Conservation (phyloP, 2,797 vertebrate species). For the Ataeniobius toweri region DNA sequence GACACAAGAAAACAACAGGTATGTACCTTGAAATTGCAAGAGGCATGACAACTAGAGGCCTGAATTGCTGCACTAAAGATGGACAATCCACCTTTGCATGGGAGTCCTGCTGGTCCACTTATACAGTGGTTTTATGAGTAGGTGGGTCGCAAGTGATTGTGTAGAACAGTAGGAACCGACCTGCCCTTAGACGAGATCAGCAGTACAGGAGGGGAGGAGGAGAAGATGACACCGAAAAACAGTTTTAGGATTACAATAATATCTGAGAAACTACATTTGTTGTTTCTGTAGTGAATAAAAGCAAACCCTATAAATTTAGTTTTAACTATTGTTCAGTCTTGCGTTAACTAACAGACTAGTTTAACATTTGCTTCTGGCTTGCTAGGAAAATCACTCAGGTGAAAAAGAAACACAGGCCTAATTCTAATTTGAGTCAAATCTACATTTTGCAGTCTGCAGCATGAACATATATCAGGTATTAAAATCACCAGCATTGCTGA, state of each 20-base stretch:
- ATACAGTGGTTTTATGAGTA: background rate
- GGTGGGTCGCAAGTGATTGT: background rate
- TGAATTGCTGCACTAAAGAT: background rate
- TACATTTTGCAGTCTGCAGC: conserved; percentile 10
- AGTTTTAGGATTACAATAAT: background rate
- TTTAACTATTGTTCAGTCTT: background rate
- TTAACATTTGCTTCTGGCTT: conserved; percentile 7
- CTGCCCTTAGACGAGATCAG: background rate
- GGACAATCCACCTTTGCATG: background rate
- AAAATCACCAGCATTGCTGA: background rate
- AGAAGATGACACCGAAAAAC: background rate
- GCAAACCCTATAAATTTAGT: background rate
- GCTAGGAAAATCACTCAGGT: conserved; percentile 44
- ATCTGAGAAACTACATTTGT: background rate
- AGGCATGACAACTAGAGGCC: too few species aligned
- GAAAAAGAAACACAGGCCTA: conserved; percentile 48
- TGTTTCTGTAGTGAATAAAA: background rate
- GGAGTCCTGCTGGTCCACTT: background rate
- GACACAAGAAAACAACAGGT: too few species aligned
- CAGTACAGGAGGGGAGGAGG: background rate
- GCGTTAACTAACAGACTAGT: background rate
- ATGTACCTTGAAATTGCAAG: too few species aligned
- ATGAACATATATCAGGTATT: background rate
- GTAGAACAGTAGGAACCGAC: background rate
- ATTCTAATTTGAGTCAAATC: conserved; percentile 42